Evolutionary conservation across 1,140 invertebrate species (phyloP), one percentile per base, ranked within the genome.

Genomic region (Cardiocondyla obscurior): DNA sequence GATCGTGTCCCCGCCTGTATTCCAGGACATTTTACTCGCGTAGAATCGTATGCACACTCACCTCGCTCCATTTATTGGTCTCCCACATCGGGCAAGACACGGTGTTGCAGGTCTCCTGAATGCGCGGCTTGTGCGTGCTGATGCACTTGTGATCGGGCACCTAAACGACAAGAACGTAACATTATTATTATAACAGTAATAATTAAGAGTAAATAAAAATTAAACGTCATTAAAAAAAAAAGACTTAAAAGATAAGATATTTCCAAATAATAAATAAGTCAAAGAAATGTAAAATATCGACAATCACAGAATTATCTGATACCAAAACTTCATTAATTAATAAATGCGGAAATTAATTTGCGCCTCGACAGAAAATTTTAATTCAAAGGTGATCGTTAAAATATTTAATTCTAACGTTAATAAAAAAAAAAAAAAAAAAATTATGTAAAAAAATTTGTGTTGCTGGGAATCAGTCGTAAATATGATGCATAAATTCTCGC

Each of bases 81-180:
- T 97, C 95, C 98, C 98, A 99, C 87, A 95, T 95, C 33, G 98
- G 97, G 94, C 98, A 99, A 36, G 97, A 96, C 77, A 97, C 95
- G 44, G 96, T 95, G 92, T 97, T 98, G 93, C 98, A 99, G 16
- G 95, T 95, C 91, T 98, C 97, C 89, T 97, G 95, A 76, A 95
- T 95, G 65, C 95, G 94, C n/a, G 97, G 97, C 84, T 97, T 97
- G 77, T 96, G 95, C 82, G 90, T 90, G n/a, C 94, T 95, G 55
- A 95, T 95, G 93, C 97, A 98, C 84, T 96, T 96, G 86, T 96
- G 96, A 84, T 97, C 96, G 74, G 96, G 94, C 64, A 97, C 95
- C 96, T 97, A 89, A 92, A 94, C 91, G 7, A 88, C 91, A 91
- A 87, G 83, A 79, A 84, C 62, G 49, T 64, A 22, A 73, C 8